Evolutionary conservation across 2,113 vertebrate genomes (phyloP).

Genomic region (Plestiodon gilberti): DNA sequence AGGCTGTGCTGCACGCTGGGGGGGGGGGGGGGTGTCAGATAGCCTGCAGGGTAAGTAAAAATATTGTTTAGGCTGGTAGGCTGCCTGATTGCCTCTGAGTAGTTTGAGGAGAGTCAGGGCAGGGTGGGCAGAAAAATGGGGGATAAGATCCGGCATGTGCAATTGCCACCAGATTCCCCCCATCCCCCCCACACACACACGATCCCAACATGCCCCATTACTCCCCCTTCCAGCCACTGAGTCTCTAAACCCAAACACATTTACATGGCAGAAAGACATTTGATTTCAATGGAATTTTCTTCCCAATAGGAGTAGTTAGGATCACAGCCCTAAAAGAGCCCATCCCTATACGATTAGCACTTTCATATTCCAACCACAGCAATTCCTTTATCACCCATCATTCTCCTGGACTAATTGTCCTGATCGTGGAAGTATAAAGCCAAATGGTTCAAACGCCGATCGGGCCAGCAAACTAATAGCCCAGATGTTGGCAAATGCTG

Average conservation of each 20-base stretch:
- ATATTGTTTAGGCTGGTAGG: no score
- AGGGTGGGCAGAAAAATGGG: no score
- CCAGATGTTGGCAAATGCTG: not conserved
- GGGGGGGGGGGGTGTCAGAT: no score
- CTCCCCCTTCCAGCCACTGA: not conserved
- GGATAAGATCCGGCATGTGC: no score
- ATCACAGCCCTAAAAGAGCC: not conserved
- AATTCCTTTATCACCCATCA: not conserved
- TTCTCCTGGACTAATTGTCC: not conserved
- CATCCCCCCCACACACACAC: no score
- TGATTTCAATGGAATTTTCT: not conserved
- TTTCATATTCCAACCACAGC: not conserved
- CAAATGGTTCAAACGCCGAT: constrained; percentile 32
- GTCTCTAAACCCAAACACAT: not conserved
- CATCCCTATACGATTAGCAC: not conserved
- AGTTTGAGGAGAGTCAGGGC: no score
- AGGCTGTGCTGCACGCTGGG: no score
- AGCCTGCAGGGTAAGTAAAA: no score
- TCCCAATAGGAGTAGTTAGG: not conserved
- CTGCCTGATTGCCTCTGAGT: no score
- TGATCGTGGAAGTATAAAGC: constrained; percentile 24
- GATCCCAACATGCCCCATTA: no score
- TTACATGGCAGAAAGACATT: not conserved
- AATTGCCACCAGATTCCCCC: no score
- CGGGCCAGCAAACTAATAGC: constrained; percentile 28